Evolutionary conservation across 2,113 vertebrate genomes (phyloP).

Genomic region (Aegotheles bennettii): DNA sequence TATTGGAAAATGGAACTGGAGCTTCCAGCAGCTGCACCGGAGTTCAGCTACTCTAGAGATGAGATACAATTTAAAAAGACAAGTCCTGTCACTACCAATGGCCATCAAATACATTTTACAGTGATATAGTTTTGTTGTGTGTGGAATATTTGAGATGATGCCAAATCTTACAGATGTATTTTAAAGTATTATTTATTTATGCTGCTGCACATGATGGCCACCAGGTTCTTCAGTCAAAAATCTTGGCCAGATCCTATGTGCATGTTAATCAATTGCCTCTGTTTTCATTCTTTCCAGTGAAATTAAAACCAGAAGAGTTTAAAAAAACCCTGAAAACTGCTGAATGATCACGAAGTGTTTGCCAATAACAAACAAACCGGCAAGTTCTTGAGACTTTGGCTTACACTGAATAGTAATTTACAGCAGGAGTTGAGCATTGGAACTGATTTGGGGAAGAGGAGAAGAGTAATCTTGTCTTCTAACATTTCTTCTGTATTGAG

Average conservation of each 20-base stretch:
- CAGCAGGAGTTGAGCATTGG: background rate
- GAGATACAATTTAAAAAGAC: slow-evolving; percentile 41
- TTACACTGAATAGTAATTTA: background rate
- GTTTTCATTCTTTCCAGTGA: background rate
- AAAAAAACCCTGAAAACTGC: background rate
- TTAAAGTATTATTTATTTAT: background rate
- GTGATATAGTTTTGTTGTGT: background rate
- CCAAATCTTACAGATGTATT: background rate
- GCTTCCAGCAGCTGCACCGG: background rate
- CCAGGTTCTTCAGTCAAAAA: slow-evolving; percentile 1
- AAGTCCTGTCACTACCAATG: slow-evolving; percentile 41
- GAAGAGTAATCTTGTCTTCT: background rate
- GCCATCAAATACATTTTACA: slow-evolving; percentile 26
- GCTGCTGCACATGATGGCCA: background rate
- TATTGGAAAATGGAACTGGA: slow-evolving; percentile 25
- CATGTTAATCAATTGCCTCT: background rate
- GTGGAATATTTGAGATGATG: slow-evolving; percentile 12
- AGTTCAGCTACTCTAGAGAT: slow-evolving; percentile 25
- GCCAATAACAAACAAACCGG: background rate
- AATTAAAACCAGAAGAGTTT: background rate
- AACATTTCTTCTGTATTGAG: background rate
- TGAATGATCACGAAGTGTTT: background rate
- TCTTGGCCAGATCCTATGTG: background rate
- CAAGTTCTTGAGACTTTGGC: background rate
- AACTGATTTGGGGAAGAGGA: background rate